phyloP scores from a whole-genome alignment of 1,140 invertebrate genomes.

The Lineus longissimus region DNA sequence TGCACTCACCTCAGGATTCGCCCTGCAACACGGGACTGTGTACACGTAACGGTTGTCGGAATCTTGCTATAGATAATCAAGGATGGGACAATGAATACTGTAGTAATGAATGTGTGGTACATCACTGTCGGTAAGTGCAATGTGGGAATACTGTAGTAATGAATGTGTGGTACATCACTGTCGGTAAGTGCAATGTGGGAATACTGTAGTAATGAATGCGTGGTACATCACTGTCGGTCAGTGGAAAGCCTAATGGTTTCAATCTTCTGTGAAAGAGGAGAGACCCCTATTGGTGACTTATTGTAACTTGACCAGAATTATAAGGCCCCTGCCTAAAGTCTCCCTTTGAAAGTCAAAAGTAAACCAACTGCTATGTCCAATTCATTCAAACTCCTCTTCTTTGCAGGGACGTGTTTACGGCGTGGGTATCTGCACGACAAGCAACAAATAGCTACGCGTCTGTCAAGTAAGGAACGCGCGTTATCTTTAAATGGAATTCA shows the following conservation, averaged over 20 bases:
- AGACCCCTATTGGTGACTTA: too few relatives aligned
- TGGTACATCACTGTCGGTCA: conserved; percentile 85
- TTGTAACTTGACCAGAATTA: too few relatives aligned
- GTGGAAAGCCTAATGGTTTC: conserved; percentile 11
- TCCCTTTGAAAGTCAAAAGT: too few relatives aligned
- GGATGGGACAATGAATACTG: conserved; percentile 98
- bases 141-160: conserved; percentile 96
- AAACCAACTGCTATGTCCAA: neutral
- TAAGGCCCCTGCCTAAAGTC: too few relatives aligned
- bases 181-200: conserved; percentile 75
- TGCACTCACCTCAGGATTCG: neutral
- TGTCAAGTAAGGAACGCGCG: conserved; percentile 32
- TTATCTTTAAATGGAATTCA: too few relatives aligned
- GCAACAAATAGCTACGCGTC: conserved; percentile 55
- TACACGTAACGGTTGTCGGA: conserved; percentile 84
- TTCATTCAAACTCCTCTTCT: conserved; percentile 19
- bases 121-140: conserved; percentile 80
- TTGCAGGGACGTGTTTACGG: conserved; percentile 83
- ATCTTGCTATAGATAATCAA: conserved; percentile 82
- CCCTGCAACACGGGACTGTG: conserved; percentile 54
- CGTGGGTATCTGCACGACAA: conserved; percentile 81
- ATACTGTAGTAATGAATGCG: conserved; percentile 96
- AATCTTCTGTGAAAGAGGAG: too few relatives aligned
- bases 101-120: conserved; percentile 94
- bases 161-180: conserved; percentile 96